Evolutionary conservation across 2,888 invertebrate genomes (phyloP).

Genomic region (Patella ulyssiponensis): DNA sequence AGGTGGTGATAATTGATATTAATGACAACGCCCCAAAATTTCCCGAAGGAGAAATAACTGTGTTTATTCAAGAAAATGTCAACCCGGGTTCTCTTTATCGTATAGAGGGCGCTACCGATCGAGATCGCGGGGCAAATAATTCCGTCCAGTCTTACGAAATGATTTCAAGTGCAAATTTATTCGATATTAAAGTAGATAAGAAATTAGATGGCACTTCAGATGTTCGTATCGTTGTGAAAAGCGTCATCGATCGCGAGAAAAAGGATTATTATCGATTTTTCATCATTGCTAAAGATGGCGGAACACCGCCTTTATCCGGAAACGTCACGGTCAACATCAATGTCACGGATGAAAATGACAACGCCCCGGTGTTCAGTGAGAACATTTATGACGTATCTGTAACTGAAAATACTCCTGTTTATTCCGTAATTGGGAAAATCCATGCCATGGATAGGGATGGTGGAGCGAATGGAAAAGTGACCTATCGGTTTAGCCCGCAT

Average conservation of each 20-base stretch:
- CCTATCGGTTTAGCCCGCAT: conserved; percentile 66
- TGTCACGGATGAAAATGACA: conserved; percentile 61
- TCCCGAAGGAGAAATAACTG: conserved; percentile 31
- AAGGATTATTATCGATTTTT: conserved; percentile 46
- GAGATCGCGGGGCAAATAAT: conserved; percentile 35
- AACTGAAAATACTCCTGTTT: conserved; percentile 46
- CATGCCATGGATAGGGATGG: conserved; percentile 89
- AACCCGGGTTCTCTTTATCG: conserved; percentile 34
- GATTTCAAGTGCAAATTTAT: conserved; percentile 33
- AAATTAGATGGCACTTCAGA: conserved; percentile 51
- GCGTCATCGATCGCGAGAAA: conserved; percentile 53
- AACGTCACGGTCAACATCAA: conserved; percentile 50
- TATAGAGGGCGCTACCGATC: conserved; percentile 40
- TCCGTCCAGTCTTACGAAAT: conserved; percentile 41
- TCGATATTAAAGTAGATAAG: conserved; percentile 39
- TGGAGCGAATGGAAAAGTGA: conserved; percentile 80
- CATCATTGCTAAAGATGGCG: conserved; percentile 56
- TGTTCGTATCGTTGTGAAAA: conserved; percentile 46
- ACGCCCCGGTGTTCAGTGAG: conserved; percentile 52
- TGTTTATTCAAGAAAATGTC: conserved; percentile 38
- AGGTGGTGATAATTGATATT: conserved; percentile 41
- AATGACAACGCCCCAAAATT: conserved; percentile 46
- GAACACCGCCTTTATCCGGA: conserved; percentile 44
- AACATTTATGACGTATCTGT: conserved; percentile 54
- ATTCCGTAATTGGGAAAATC: conserved; percentile 73